Evolutionary conservation across 2,888 invertebrate genomes (phyloP).

Genomic region (Leucozona laternaria): DNA sequence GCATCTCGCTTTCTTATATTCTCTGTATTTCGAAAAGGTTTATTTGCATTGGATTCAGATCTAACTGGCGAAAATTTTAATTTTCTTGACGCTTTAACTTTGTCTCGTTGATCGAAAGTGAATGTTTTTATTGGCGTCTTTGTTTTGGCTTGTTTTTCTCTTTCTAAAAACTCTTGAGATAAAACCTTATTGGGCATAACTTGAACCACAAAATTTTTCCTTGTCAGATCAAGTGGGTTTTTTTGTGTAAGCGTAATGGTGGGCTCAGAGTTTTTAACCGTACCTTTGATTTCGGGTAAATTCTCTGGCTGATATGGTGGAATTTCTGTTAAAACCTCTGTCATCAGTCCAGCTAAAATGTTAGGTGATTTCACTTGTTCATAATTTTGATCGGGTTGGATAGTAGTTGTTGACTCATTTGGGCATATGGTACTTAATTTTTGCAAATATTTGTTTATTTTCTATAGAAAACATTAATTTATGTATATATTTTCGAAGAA

Average conservation of each 20-base stretch:
- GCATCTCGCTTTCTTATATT: background rate
- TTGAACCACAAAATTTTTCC: background rate
- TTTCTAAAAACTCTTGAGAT: background rate
- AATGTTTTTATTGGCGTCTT: background rate
- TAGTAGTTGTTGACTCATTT: background rate
- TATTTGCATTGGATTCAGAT: background rate
- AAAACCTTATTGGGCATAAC: background rate
- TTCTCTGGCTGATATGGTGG: too few relatives aligned
- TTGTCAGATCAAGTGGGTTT: conserved; percentile 58
- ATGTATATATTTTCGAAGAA: background rate
- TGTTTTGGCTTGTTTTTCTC: background rate
- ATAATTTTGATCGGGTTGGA: background rate
- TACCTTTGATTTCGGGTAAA: too few relatives aligned
- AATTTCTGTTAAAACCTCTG: conserved; percentile 46
- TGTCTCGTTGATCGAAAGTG: background rate
- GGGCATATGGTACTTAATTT: background rate
- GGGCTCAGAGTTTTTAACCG: too few relatives aligned
- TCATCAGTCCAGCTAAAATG: conserved; percentile 63
- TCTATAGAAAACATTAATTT: conserved; percentile 1
- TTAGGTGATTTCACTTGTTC: conserved; percentile 51
- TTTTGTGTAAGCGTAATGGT: conserved; percentile 19
- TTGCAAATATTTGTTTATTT: conserved; percentile 30
- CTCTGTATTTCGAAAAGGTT: conserved; percentile 25
- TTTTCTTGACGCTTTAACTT: too few relatives aligned
- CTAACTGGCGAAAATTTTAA: background rate